Base-by-base conservation (phyloP, 2,888 invertebrate species). In the Selenia dentaria region DNA sequence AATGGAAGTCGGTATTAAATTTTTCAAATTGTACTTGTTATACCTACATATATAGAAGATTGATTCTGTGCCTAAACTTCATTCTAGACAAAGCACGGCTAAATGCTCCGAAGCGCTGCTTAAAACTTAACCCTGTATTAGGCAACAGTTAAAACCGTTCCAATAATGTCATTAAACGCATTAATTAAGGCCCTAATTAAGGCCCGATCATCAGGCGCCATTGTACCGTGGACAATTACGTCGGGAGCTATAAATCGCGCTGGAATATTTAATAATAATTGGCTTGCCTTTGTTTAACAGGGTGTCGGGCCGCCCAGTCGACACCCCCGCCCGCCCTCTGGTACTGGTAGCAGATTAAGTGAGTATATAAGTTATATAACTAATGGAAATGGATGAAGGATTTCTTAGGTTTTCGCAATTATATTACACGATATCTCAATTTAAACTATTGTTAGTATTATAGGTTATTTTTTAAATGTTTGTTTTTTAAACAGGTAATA, bases 251-350 rank as follows among this genome's bases (percentile, higher is more conserved):
- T 76, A 75, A 77, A 78, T 77, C 74, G 67, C 54, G 61, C 57
- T 57, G 67, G 74, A 78, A 73, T 73, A 73, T 78, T 79, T 79
- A 79, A 79, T 79, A 79, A 78, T 79, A 82, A 83, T 89, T 86
- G 87, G 82, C 81, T 83, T 76, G 78, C 74, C 87, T 87, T 88
- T 88, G 88, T 86, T 88, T 85, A 87, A 83, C 74, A 70, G 78
- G 72, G 69, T 57, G 67, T 64, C 48, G 54, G 64, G 55, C 52
- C 63, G 48, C 55, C 60, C 53, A 22, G 22, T 8, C 8, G 13
- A 49, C 58, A 54, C 45, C 37, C 58, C 64, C 32, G 11, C 20
- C 20, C 35, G 37, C 54, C 68, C 60, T 62, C 34, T 16, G 0
- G 77, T 74, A 84, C 47, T 8, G 82, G 33, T 37, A 50, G 73